phyloP scores from a whole-genome alignment of 2,888 invertebrate genomes.

The Hypomecis atomaria region DNA sequence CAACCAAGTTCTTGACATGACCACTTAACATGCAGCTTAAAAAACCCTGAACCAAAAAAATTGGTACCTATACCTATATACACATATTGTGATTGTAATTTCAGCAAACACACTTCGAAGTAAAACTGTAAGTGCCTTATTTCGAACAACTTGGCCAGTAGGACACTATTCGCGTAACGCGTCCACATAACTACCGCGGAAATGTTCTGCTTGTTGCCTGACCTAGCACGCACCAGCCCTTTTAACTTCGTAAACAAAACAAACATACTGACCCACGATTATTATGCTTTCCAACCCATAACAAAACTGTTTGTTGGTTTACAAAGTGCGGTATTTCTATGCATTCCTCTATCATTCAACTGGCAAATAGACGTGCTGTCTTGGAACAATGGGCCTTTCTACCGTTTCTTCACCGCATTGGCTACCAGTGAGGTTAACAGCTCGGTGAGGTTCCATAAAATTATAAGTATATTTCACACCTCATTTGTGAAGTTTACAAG shows the following conservation, averaged over 20 bases:
- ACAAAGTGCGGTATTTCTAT: constrained; percentile 16
- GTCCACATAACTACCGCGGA: not conserved
- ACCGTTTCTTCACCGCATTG: constrained; percentile 11
- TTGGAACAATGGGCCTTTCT: constrained; percentile 23
- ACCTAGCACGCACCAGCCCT: constrained; percentile 1
- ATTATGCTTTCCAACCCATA: constrained; percentile 15
- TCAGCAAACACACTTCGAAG: no score
- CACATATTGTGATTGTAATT: no score
- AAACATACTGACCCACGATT: constrained; percentile 10
- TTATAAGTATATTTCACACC: constrained; percentile 3
- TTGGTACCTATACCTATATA: no score
- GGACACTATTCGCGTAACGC: not conserved
- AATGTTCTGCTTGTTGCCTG: not conserved
- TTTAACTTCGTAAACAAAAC: constrained; percentile 12
- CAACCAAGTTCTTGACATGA: no score
- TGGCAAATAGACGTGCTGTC: constrained; percentile 12
- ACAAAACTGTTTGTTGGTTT: constrained; percentile 13
- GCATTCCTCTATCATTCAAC: constrained; percentile 19
- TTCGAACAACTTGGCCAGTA: not conserved
- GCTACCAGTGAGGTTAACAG: constrained; percentile 8
- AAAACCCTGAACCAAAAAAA: no score
- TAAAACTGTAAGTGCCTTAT: no score
- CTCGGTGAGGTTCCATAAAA: constrained; percentile 1
- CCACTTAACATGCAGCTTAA: no score
- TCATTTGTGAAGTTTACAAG: constrained; percentile 10